A percentile compares a stretch with the other conserved stretches of the same genome.
phyloP scores from a whole-genome alignment of 2,888 invertebrate genomes.

The Cyclophora albipunctata region DNA sequence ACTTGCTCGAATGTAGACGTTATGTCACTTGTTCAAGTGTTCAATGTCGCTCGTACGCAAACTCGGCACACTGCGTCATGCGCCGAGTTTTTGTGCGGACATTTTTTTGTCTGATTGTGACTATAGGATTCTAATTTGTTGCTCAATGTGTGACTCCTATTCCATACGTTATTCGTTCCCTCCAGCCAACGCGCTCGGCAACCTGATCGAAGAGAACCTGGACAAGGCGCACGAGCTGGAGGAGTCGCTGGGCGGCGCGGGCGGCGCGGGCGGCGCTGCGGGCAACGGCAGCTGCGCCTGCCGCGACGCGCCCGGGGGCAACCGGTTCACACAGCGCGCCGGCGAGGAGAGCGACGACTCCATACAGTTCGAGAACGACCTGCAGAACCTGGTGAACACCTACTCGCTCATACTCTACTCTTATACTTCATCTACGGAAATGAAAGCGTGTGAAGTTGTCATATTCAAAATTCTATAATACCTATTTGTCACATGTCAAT shows the following conservation, averaged over 20 bases:
- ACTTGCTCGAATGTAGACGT: too few relatives aligned
- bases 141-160: too few relatives aligned
- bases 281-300: constrained; percentile 50
- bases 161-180: too few relatives aligned
- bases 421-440: too few relatives aligned
- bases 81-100: too few relatives aligned
- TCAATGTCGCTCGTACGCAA: too few relatives aligned
- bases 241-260: constrained; percentile 41
- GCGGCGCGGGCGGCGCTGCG: constrained; percentile 40
- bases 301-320: constrained; percentile 29
- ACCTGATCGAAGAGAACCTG: constrained; percentile 45
- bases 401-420: too few relatives aligned
- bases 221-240: constrained; percentile 39
- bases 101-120: too few relatives aligned
- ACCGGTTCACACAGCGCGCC: constrained; percentile 48
- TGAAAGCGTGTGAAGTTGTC: not conserved
- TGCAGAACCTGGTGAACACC: constrained; percentile 82
- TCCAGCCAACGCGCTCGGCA: constrained; percentile 51
- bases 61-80: too few relatives aligned
- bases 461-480: not conserved
- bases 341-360: constrained; percentile 76
- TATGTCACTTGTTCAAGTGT: too few relatives aligned
- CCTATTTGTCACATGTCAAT: not conserved
- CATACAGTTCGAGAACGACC: constrained; percentile 84
- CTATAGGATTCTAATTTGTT: too few relatives aligned